Conservation (phyloP, 1,140 invertebrate genomes). For the Marisa cornuarietis region DNA sequence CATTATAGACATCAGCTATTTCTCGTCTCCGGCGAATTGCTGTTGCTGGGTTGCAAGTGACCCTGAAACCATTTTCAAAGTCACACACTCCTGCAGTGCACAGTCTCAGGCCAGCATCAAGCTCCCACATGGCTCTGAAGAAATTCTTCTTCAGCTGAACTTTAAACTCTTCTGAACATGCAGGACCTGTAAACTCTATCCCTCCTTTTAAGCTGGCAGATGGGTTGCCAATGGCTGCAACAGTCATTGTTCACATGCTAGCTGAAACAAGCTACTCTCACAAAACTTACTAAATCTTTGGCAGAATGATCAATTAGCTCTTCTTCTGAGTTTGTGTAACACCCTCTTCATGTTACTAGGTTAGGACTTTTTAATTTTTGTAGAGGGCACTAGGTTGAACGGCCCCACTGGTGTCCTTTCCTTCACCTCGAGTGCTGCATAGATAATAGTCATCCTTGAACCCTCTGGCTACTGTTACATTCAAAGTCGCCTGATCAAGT, state of each 20-base stretch:
- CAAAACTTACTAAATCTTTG: no score
- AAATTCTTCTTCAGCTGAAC: slow-evolving; percentile 14
- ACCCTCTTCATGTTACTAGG: not conserved
- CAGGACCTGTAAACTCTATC: slow-evolving; percentile 26
- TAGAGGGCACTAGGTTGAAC: no score
- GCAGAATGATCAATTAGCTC: no score
- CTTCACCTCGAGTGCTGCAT: no score
- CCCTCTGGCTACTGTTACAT: no score
- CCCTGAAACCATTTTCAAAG: slow-evolving; percentile 22
- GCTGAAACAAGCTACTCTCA: no score
- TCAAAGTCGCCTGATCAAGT: no score
- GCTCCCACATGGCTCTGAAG: slow-evolving; percentile 16
- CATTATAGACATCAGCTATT: not conserved
- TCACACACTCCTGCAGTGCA: slow-evolving; percentile 23
- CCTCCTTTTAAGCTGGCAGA: slow-evolving; percentile 15
- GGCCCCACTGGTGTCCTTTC: no score
- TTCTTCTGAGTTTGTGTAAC: no score
- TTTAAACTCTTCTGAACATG: slow-evolving; percentile 21
- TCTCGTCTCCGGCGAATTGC: not conserved
- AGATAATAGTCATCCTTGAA: no score
- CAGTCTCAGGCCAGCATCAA: slow-evolving; percentile 25
- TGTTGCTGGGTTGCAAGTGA: slow-evolving; percentile 1
- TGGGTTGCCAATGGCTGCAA: slow-evolving; percentile 25
- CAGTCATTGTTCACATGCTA: not conserved
- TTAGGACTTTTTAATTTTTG: no score